phyloP scores from a whole-genome alignment of 2,888 invertebrate genomes.

The Adela reaumurella region DNA sequence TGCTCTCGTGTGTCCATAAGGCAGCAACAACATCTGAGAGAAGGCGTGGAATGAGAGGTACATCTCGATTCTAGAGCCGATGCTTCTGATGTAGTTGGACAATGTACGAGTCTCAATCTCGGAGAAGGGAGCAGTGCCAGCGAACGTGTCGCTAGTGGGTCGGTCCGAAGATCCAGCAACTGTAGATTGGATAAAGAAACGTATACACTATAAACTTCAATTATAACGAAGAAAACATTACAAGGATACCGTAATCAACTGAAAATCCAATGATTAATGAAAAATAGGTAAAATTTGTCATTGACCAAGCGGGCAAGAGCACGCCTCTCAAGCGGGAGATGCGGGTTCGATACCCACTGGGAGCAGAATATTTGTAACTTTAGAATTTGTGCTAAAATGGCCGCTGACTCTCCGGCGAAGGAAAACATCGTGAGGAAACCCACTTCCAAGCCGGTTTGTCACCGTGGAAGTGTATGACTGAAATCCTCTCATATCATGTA shows the following conservation, averaged over 20 bases:
- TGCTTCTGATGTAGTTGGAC: slow-evolving; percentile 21
- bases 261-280: slow-evolving; percentile 25
- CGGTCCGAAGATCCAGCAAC: slow-evolving; percentile 31
- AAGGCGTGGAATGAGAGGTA: slow-evolving; percentile 66
- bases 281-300: slow-evolving; percentile 47
- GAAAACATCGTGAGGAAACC: no score
- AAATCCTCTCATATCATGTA: no score
- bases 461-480: no score
- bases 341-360: no score
- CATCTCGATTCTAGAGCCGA: slow-evolving; percentile 24
- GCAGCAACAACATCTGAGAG: slow-evolving; percentile 63
- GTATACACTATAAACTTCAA: no score
- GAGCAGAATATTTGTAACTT: no score
- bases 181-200: slow-evolving; percentile 14
- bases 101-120: slow-evolving; percentile 47
- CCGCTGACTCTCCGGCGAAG: no score
- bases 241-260: background rate
- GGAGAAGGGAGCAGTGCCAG: slow-evolving; percentile 52
- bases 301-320: no score
- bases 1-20: slow-evolving; percentile 57
- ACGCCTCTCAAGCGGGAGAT: no score
- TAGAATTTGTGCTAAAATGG: slow-evolving; percentile 16
- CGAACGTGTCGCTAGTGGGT: slow-evolving; percentile 42
- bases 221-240: background rate
- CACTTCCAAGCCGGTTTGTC: no score